These are phyloP conservation scores for cat (Felis catus) DNA, from an alignment of 2,113 vertebrate genomes.

Conservation along the genomic window F.catus_Fca126_mat1.0 CM031416.1:122556501-122557000, in stretches of 20 bases:
- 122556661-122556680: constrained; percentile 70
- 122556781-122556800: constrained; percentile 68
- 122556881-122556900: constrained; percentile 51
- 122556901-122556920: constrained; percentile 46
- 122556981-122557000: constrained; percentile 49
- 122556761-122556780: constrained; percentile 71
- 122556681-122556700: constrained; percentile 71
- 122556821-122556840: constrained; percentile 71
- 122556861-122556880: constrained; percentile 53
- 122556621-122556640: not conserved
- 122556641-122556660: constrained; percentile 12
- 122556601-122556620: constrained; percentile 40
- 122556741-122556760: constrained; percentile 78
- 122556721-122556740: constrained; percentile 80
- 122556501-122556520: not conserved
- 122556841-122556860: constrained; percentile 70
- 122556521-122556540: constrained; percentile 46
- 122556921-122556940: constrained; percentile 61
- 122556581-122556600: not conserved
- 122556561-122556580: not conserved
- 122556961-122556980: constrained; percentile 75
- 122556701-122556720: constrained; percentile 82
- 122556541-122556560: not conserved
- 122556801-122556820: constrained; percentile 67
- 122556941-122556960: constrained; percentile 61